phyloP scores from a whole-genome alignment of 2,797 vertebrate genomes.

The Poeciliopsis paucimaculata region DNA sequence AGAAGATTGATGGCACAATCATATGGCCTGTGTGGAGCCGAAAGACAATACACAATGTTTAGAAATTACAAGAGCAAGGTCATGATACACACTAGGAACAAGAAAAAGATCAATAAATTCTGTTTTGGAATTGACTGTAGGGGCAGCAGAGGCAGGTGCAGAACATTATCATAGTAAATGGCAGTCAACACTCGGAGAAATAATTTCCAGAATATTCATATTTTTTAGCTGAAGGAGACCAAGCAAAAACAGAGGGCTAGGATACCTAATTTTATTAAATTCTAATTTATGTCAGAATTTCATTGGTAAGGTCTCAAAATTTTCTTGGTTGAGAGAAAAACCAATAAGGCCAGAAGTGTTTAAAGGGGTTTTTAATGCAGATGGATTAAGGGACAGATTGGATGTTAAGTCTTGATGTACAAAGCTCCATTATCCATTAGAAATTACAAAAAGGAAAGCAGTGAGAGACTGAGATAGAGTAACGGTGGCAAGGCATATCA shows the following conservation, averaged over 20 bases:
- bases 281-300: background rate
- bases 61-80: constrained; percentile 8
- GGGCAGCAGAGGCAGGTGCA: background rate
- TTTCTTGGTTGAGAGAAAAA: background rate
- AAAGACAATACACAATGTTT: constrained; percentile 11
- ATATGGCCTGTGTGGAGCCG: background rate
- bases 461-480: background rate
- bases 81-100: constrained; percentile 12
- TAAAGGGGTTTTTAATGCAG: background rate
- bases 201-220: background rate
- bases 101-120: constrained; percentile 4
- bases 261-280: background rate
- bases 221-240: background rate
- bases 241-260: background rate
- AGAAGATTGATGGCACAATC: constrained; percentile 8
- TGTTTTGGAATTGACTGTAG: constrained; percentile 5
- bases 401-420: background rate
- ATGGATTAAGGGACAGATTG: background rate
- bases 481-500: background rate
- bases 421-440: background rate
- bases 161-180: background rate
- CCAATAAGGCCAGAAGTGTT: background rate
- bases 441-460: background rate
- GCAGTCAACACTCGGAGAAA: background rate
- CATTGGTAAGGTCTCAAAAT: background rate